Percentiles rank a stretch among this genome's conserved stretches.
Evolutionary conservation across 1,140 invertebrate genomes (phyloP).

Genomic region (Brachionus calyciflorus): DNA sequence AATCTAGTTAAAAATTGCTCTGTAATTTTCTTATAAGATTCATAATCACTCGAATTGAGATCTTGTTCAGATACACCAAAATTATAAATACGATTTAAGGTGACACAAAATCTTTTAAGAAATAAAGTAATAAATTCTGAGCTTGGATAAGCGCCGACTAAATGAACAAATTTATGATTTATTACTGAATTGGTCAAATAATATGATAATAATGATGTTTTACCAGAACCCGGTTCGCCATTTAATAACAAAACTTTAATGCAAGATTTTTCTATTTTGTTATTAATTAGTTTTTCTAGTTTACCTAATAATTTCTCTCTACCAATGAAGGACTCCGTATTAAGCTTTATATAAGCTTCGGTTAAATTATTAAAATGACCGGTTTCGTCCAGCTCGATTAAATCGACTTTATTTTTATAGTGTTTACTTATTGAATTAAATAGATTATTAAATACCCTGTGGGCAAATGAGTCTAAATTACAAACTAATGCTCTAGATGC

Average conservation of each 20-base stretch:
- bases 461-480: conserved; percentile 59
- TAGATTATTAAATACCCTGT: conserved; percentile 57
- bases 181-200: not conserved
- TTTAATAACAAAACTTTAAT: conserved; percentile 19
- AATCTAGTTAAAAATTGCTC: not conserved
- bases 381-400: conserved; percentile 51
- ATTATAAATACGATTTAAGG: conserved; percentile 52
- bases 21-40: conserved; percentile 28
- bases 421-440: conserved; percentile 56
- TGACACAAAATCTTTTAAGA: conserved; percentile 52
- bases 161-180: conserved; percentile 53
- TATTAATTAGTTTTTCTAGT: conserved; percentile 48
- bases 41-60: conserved; percentile 53
- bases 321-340: conserved; percentile 53
- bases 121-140: conserved; percentile 55
- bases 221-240: conserved; percentile 59
- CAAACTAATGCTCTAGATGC: conserved; percentile 56
- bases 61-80: conserved; percentile 49
- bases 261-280: not conserved
- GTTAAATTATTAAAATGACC: conserved; percentile 53
- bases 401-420: conserved; percentile 34
- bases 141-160: conserved; percentile 55
- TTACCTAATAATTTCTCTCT: conserved; percentile 53
- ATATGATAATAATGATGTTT: conserved; percentile 58
- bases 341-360: conserved; percentile 52